A percentile compares a stretch with the other conserved stretches of the same genome.
phyloP scores from a whole-genome alignment of 2,888 invertebrate genomes.

The Meandrusa payeni region DNA sequence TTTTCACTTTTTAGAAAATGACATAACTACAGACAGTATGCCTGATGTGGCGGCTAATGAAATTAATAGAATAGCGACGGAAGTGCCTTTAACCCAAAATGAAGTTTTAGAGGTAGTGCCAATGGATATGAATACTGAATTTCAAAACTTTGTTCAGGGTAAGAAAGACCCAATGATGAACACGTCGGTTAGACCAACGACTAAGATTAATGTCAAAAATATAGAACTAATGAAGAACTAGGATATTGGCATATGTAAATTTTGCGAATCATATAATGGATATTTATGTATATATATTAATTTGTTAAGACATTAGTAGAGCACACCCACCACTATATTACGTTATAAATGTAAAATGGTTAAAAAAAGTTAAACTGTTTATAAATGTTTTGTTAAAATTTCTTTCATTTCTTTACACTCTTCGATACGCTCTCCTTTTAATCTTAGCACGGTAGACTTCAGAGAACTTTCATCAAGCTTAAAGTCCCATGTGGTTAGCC shows the following conservation, averaged over 20 bases:
- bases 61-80: slow-evolving; percentile 57
- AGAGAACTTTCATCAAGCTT: too few species aligned
- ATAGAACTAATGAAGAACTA: slow-evolving; percentile 75
- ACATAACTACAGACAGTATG: slow-evolving; percentile 47
- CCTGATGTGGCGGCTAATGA: slow-evolving; percentile 50
- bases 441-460: too few species aligned
- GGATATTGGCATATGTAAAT: too few species aligned
- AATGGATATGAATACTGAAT: slow-evolving; percentile 47
- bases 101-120: slow-evolving; percentile 44
- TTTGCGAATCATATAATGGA: slow-evolving; percentile 19
- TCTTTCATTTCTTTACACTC: not conserved
- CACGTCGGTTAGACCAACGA: slow-evolving; percentile 58
- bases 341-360: slow-evolving; percentile 9
- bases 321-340: too few species aligned
- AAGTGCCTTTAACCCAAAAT: slow-evolving; percentile 60
- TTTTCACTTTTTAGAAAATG: slow-evolving; percentile 68
- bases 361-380: slow-evolving; percentile 36
- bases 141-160: slow-evolving; percentile 59
- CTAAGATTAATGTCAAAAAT: slow-evolving; percentile 74
- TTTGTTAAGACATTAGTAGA: slow-evolving; percentile 12
- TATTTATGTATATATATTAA: slow-evolving; percentile 23
- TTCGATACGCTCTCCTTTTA: too few species aligned
- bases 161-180: slow-evolving; percentile 76
- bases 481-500: too few species aligned
- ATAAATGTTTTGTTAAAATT: slow-evolving; percentile 13